Evolutionary conservation across 2,113 vertebrate genomes (phyloP).

Genomic region (Australoheros scitulus): DNA sequence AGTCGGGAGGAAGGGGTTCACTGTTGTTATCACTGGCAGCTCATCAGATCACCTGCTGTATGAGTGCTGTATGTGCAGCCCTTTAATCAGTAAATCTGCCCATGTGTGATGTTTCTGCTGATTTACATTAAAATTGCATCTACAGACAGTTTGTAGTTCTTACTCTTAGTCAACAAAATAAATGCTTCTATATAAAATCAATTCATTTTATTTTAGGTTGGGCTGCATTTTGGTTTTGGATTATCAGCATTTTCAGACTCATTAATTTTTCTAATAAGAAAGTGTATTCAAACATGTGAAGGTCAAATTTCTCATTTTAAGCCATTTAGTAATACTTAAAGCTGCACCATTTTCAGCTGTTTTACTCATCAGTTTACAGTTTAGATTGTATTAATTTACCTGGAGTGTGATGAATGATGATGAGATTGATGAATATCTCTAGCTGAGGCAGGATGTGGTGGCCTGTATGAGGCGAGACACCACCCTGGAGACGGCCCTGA

Average conservation of each 20-base stretch:
- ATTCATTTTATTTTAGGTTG: not conserved
- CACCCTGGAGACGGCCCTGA: slow-evolving; percentile 94
- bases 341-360: not conserved
- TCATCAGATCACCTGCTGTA: rapidly evolving
- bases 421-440: not conserved
- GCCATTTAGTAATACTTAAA: not conserved
- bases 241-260: rapidly evolving
- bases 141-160: no score
- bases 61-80: not conserved
- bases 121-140: no score
- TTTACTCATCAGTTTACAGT: not conserved
- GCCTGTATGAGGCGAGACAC: slow-evolving; percentile 97
- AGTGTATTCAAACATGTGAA: not conserved
- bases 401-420: no score
- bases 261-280: not conserved
- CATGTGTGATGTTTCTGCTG: no score
- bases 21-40: not conserved
- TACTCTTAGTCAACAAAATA: not conserved
- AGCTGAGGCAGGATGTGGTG: slow-evolving; percentile 97
- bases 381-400: not conserved
- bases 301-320: not conserved
- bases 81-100: rapidly evolving
- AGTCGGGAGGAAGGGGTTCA: not conserved
- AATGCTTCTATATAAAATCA: not conserved
- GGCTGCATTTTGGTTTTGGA: rapidly evolving